phyloP scores from a whole-genome alignment of 2,888 invertebrate species.

The Hedya salicella region DNA sequence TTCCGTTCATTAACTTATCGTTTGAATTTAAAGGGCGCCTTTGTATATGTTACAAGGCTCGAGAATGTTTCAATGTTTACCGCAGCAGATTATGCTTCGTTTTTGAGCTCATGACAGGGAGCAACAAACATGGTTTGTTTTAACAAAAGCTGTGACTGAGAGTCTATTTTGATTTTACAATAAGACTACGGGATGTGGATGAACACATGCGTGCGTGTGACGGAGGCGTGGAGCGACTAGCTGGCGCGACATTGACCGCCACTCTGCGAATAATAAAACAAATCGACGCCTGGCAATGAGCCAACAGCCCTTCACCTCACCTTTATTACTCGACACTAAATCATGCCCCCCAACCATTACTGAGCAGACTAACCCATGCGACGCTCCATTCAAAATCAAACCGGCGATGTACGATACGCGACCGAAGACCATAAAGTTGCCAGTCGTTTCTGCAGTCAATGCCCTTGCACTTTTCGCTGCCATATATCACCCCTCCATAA shows the following conservation, averaged over 20 bases:
- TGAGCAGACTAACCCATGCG: slow-evolving; percentile 10
- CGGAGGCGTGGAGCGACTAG: slow-evolving; percentile 66
- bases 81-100: slow-evolving; percentile 22
- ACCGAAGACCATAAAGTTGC: neutral
- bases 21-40: slow-evolving; percentile 46
- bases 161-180: slow-evolving; percentile 55
- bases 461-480: slow-evolving; percentile 41
- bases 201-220: slow-evolving; percentile 74
- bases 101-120: slow-evolving; percentile 27
- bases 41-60: slow-evolving; percentile 41
- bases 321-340: slow-evolving; percentile 59
- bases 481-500: slow-evolving; percentile 33
- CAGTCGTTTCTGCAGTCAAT: slow-evolving; percentile 35
- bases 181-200: slow-evolving; percentile 60
- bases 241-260: slow-evolving; percentile 83
- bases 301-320: slow-evolving; percentile 79
- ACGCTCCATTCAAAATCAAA: slow-evolving; percentile 14
- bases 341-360: slow-evolving; percentile 29
- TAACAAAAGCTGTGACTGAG: slow-evolving; percentile 37
- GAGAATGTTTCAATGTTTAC: slow-evolving; percentile 37
- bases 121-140: slow-evolving; percentile 37
- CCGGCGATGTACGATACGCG: slow-evolving; percentile 32
- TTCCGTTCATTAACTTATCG: slow-evolving; percentile 47
- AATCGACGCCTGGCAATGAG: slow-evolving; percentile 78
- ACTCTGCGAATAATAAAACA: slow-evolving; percentile 81